Evolutionary conservation across 2,113 vertebrate species (phyloP), one percentile per base, ranked within the genome.

Genomic region (Hemichromis elongatus): DNA sequence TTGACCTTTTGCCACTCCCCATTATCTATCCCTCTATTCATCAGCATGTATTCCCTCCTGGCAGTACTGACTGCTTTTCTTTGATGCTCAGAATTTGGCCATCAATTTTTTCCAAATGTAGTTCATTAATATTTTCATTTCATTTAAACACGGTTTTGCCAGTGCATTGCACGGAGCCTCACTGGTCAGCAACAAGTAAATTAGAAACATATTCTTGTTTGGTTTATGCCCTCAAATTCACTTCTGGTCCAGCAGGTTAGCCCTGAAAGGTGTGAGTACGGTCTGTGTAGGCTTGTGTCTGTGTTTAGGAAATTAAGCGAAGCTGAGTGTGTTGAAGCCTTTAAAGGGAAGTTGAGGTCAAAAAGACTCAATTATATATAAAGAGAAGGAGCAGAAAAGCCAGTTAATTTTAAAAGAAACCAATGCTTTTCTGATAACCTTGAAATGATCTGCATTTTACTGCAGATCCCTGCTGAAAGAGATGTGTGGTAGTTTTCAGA

Each of bases 391-490:
- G 45, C 7, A 35, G 19, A 45, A 70, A 26, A 86, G 77, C 33
- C 13, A 40, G 33, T 86, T 19, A 47, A 85, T 84, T 61, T 82
- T 86, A 47, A 86, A 92, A 54, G 45, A 88, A 53, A 21, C 4
- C 2, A 24, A 24, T 21, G 56, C 35, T n/a, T 85, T 87, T 83
- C 26, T 88, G 78, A 47, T 59, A 28, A 73, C 80, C 77, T 54
- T 77, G 40, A 78, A 33, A 66, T 52, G 81, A 89, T 87, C 75
- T 80, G 16, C 14, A 14, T 68, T 94, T 87, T 80, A 92, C 77
- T 55, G 73, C n/a, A 78, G 21, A 37, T 70, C 61, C 82, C 85
- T 14, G 63, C 37, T 87, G 85, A 87, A 84, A 66, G 24, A 16
- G 6, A 75, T 19, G 16, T 73, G 68, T 12, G 42, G 24, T 18